Evolutionary conservation across 2,113 vertebrate species (phyloP), one percentile per base, ranked within the genome.

Genomic region (Anseranas semipalmata): DNA sequence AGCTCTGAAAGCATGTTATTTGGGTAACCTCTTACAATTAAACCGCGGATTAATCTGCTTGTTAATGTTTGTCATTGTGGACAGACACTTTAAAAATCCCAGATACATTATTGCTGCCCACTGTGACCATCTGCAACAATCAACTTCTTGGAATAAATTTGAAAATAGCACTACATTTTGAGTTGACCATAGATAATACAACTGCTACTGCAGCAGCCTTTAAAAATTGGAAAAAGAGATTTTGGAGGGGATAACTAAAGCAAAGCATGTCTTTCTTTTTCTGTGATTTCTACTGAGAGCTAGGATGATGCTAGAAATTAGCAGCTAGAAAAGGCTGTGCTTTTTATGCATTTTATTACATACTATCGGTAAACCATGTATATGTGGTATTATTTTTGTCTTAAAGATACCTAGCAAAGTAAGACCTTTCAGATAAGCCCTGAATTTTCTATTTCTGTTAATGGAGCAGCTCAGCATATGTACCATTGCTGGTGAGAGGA

Each of bases 11-110:
- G 81, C 74, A 30, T 73, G 41, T 4, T 73, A 62, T 94, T 94
- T 97, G 84, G 32, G 53, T 89, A 95, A 87, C 84, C 84, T 94
- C 65, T 87, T 59, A 73, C 41, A 93, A 85, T 94, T 91, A 89
- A 91, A 22, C 48, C 27, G 37, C 2, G 10, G 70, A 94, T 91
- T 92, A 93, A 85, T 96, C 81, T 90, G 62, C 27, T 68, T 87
- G 93, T 82, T 89, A 79, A 94, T 94, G 87, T 92, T 91, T 91
- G 65, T 75, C 91, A 82, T 79, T 43, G 75, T 76, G n/a, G 50
- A 94, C 78, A 63, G 35, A 82, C 30, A 72, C 53, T 95, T 63
- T 35, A 48, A 87, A 94, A 95, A 89, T 85, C 65, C 62, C 81
- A 87, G 70, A 60, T 56, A 87, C 5, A 24, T 84, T 81, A 84